phyloP scores from a whole-genome alignment of 2,113 vertebrate species.

The Sterna hirundo region DNA sequence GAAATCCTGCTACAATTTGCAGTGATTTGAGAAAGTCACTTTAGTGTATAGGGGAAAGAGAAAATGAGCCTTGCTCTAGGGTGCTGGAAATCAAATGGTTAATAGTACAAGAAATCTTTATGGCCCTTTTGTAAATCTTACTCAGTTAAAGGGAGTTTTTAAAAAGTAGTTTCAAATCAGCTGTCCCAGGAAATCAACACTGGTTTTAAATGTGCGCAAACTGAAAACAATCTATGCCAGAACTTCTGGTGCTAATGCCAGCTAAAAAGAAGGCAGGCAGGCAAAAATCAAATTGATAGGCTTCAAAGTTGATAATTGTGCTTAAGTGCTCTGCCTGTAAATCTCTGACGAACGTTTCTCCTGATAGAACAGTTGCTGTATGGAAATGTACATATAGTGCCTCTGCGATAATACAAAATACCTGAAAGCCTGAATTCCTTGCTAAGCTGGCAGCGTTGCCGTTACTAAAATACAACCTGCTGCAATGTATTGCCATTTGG shows the following conservation, averaged over 20 bases:
- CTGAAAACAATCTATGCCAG: neutral
- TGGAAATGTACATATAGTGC: neutral
- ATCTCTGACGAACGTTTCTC: neutral
- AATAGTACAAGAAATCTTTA: neutral
- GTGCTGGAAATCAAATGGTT: neutral
- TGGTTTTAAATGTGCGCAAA: neutral
- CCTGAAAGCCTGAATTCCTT: neutral
- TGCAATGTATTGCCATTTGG: neutral
- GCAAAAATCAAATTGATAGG: neutral
- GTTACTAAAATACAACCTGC: neutral
- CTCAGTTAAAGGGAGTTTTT: neutral
- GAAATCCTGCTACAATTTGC: neutral
- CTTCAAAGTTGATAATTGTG: neutral
- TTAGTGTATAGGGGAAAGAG: neutral
- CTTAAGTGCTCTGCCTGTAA: neutral
- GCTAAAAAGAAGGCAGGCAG: neutral
- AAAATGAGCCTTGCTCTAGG: neutral
- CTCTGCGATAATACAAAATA: neutral
- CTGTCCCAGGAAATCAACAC: neutral
- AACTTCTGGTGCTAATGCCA: neutral
- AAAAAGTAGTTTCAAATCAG: neutral
- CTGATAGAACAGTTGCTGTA: neutral
- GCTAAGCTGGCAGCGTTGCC: neutral
- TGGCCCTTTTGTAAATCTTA: neutral
- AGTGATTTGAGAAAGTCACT: neutral